These are phyloP conservation scores for Kryptolebias ocellatus DNA, from an alignment of 2,797 vertebrate genomes.

Conservation along the genomic window DNA sequence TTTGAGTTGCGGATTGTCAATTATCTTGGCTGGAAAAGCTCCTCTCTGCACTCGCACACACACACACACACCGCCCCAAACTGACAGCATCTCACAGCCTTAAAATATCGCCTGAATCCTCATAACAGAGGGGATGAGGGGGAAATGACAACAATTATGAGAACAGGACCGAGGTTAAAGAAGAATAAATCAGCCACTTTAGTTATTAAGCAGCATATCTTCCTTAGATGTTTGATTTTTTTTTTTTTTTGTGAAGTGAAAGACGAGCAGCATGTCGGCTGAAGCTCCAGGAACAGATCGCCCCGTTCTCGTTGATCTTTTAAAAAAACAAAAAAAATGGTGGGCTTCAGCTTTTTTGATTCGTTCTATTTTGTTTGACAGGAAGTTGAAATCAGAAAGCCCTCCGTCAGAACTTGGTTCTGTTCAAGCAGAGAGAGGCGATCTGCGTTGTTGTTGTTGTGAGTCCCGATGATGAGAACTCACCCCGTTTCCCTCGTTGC, in stretches of 20 bases:
- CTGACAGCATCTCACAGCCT: slow-evolving; percentile 6
- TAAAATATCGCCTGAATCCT: background rate
- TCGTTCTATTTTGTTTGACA: no score
- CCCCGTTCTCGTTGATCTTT: no score
- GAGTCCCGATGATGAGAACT: background rate
- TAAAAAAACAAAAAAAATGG: no score
- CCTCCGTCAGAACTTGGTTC: background rate
- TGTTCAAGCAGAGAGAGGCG: slow-evolving; percentile 7
- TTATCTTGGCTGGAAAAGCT: background rate
- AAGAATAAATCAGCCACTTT: background rate
- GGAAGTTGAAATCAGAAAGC: no score
- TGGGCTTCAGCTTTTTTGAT: no score
- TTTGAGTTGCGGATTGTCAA: background rate
- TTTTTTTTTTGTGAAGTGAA: no score
- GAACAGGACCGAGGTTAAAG: background rate
- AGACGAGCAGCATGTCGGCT: no score
- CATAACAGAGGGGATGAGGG: slow-evolving; percentile 3
- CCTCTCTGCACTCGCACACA: no score
- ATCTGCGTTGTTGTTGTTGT: slow-evolving; percentile 3
- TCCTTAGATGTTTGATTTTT: no score
- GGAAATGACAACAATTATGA: background rate
- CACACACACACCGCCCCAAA: background rate
- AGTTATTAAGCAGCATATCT: slow-evolving; percentile 25
- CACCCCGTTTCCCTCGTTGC: slow-evolving; percentile 23
- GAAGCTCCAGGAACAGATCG: no score